A percentile compares a stretch with the other conserved stretches of the same genome.
Conservation (phyloP, 2,888 invertebrate species). For the Drosophila tripunctata region DNA sequence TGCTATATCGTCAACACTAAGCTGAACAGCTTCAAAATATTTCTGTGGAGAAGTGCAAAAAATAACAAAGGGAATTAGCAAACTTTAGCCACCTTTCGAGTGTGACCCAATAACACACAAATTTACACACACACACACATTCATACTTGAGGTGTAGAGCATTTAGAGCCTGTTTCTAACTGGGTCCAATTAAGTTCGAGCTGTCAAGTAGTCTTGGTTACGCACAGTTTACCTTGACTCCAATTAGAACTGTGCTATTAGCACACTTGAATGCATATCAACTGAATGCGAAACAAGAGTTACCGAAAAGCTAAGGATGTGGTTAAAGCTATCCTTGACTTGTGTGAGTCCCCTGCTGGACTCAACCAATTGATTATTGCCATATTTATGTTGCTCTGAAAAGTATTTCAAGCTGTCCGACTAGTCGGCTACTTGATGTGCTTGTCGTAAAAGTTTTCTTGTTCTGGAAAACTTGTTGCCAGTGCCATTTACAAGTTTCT, state of each 20-base stretch:
- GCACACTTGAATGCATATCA: constrained; percentile 2
- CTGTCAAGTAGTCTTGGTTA: constrained; percentile 18
- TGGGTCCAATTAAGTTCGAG: constrained; percentile 14
- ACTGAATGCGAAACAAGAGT: background rate
- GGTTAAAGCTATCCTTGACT: background rate
- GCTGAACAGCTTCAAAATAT: background rate
- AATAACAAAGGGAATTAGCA: background rate
- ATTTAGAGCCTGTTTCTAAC: constrained; percentile 4
- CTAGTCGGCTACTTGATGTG: constrained; percentile 7
- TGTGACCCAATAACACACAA: too few species aligned
- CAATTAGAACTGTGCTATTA: constrained; percentile 17
- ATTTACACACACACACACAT: too few species aligned
- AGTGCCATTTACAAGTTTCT: background rate
- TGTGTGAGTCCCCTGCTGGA: background rate
- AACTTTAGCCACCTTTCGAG: constrained; percentile 1
- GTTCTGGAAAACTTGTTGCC: constrained; percentile 3
- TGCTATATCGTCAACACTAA: background rate
- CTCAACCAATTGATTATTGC: constrained; percentile 3
- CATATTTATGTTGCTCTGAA: background rate
- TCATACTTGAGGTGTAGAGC: background rate
- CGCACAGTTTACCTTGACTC: constrained; percentile 17
- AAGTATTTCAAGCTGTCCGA: background rate
- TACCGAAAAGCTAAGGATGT: background rate
- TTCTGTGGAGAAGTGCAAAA: background rate
- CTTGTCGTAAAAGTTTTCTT: constrained; percentile 1